Conservation (phyloP, 1,140 invertebrate species). For the Drosophila grimshawi region DNA sequence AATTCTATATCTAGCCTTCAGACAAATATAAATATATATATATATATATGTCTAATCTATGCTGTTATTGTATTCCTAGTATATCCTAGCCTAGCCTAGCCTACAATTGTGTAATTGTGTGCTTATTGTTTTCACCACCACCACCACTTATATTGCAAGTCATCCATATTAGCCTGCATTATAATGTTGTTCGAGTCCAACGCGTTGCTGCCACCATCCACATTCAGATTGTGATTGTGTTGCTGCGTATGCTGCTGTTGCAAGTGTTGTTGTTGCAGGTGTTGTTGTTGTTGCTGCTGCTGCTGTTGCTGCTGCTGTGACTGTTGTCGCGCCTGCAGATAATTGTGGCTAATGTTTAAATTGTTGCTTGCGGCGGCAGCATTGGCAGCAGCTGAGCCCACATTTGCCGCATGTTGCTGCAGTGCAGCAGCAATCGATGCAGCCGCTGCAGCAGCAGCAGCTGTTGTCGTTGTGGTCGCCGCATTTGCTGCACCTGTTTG, state of each 20-base stretch:
- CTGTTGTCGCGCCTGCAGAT: conserved; percentile 56
- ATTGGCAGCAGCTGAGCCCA: conserved; percentile 45
- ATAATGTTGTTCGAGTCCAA: conserved; percentile 77
- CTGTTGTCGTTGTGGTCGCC: conserved; percentile 51
- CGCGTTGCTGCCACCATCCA: conserved; percentile 47
- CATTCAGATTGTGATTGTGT: conserved; percentile 72
- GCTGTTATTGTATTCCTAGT: background rate
- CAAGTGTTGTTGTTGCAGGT: conserved; percentile 50
- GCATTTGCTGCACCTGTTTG: conserved; percentile 44
- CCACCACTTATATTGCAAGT: conserved; percentile 84
- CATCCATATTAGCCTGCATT: conserved; percentile 83
- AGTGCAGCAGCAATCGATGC: conserved; percentile 75
- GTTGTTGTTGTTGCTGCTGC: conserved; percentile 52
- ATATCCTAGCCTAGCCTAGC: conserved; percentile 59
- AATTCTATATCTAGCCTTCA: conserved; percentile 22
- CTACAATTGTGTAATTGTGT: conserved; percentile 38
- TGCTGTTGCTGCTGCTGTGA: conserved; percentile 30
- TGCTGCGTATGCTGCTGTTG: conserved; percentile 46
- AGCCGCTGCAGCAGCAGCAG: conserved; percentile 75
- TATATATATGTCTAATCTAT: conserved; percentile 28
- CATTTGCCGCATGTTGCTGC: conserved; percentile 69
- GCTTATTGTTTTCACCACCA: conserved; percentile 78
- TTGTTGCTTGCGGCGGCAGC: conserved; percentile 65
- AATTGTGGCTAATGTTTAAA: conserved; percentile 80
- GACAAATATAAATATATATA: conserved; percentile 1